A percentile compares a stretch with the other conserved stretches of the same genome.
phyloP scores from a whole-genome alignment of 30 jellyfish, hydroid and myxozoan genomes.

The Sanderia malayensis region DNA sequence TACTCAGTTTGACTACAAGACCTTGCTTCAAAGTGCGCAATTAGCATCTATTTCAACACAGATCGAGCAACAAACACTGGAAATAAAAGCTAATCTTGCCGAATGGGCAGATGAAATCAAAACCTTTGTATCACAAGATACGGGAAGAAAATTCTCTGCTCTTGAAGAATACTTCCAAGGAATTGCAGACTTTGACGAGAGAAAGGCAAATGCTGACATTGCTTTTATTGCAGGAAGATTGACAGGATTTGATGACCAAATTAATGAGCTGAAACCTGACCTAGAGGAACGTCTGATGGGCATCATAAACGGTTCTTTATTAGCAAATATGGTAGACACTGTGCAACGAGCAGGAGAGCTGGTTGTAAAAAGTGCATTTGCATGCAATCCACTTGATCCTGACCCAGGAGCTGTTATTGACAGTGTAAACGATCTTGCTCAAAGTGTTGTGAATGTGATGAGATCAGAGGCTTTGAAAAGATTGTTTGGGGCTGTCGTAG shows the following conservation, averaged over 20 bases:
- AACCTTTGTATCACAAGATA: conserved; percentile 27
- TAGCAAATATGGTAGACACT: conserved; percentile 3
- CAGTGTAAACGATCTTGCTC: conserved; percentile 31
- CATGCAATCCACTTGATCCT: conserved; percentile 29
- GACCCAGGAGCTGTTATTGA: conserved; percentile 35
- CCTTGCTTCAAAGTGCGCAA: conserved; percentile 19
- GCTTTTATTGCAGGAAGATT: conserved; percentile 15
- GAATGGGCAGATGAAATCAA: conserved; percentile 40
- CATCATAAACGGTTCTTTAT: conserved; percentile 11
- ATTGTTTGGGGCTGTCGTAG: neutral
- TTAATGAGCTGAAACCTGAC: conserved; percentile 5
- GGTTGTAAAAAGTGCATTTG: conserved; percentile 4
- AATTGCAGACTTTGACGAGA: conserved; percentile 45
- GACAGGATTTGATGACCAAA: conserved; percentile 21
- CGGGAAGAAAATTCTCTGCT: conserved; percentile 26
- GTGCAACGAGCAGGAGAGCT: conserved; percentile 9
- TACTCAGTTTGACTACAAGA: neutral
- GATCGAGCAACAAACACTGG: conserved; percentile 18
- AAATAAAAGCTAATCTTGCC: conserved; percentile 9
- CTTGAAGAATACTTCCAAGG: conserved; percentile 42
- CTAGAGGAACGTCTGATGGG: conserved; percentile 6
- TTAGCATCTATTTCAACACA: conserved; percentile 22
- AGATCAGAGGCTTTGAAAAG: conserved; percentile 1
- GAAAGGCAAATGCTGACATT: conserved; percentile 44
- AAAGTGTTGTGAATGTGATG: conserved; percentile 16